phyloP scores from a whole-genome alignment of 2,888 invertebrate species.

The Drosophila paracracens region DNA sequence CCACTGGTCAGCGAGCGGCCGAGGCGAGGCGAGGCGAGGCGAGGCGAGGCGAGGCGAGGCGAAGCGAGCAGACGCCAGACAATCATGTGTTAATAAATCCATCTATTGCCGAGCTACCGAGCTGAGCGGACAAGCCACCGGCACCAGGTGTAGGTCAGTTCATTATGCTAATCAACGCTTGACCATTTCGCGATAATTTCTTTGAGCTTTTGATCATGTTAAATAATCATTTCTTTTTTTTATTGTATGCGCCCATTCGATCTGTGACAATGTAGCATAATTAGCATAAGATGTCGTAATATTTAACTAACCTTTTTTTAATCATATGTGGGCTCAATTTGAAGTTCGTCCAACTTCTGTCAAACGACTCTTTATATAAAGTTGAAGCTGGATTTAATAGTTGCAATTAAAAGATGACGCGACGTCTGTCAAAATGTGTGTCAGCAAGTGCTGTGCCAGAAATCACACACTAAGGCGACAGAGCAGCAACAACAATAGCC shows the following conservation, averaged over 20 bases:
- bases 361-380: neutral
- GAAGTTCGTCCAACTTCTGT: constrained; percentile 17
- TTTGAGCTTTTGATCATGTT: constrained; percentile 31
- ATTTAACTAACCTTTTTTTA: neutral
- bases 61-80: neutral
- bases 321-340: neutral
- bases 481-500: constrained; percentile 5
- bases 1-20: neutral
- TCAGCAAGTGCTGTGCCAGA: constrained; percentile 37
- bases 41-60: neutral
- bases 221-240: constrained; percentile 44
- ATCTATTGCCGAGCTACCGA: constrained; percentile 28
- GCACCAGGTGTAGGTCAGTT: constrained; percentile 49
- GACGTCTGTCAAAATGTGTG: constrained; percentile 62
- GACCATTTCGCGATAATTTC: constrained; percentile 40
- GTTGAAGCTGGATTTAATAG: constrained; percentile 38
- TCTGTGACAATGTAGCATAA: constrained; percentile 35
- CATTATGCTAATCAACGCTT: constrained; percentile 43
- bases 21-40: neutral
- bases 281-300: constrained; percentile 67
- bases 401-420: constrained; percentile 61
- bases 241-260: constrained; percentile 21
- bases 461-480: constrained; percentile 30
- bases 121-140: constrained; percentile 4
- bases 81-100: constrained; percentile 45